Conservation (phyloP, 1,140 invertebrate genomes). For the Arctopsyche grandis region DNA sequence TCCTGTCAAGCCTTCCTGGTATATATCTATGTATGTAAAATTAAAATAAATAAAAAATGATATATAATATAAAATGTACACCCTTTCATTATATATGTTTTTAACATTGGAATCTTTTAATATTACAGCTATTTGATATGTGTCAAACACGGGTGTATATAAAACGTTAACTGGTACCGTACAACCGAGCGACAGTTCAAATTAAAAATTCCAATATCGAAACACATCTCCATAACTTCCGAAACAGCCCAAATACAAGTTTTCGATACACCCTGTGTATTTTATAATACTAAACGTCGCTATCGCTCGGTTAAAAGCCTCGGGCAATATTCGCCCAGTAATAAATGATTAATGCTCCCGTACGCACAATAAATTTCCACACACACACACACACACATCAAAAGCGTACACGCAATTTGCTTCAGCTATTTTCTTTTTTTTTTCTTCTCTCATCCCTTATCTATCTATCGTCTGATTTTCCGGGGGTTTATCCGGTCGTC, state of each 20-base stretch:
- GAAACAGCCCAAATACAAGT: background rate
- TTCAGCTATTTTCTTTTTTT: background rate
- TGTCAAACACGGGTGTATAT: too few relatives aligned
- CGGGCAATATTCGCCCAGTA: background rate
- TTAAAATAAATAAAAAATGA: too few relatives aligned
- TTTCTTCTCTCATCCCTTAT: background rate
- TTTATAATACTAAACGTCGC: background rate
- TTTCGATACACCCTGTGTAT: background rate
- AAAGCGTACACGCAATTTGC: slow-evolving; percentile 8
- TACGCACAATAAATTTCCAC: slow-evolving; percentile 24
- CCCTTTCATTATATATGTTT: too few relatives aligned
- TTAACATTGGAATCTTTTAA: too few relatives aligned
- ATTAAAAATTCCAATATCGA: too few relatives aligned
- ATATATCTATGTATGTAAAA: too few relatives aligned
- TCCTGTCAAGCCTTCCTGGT: too few relatives aligned
- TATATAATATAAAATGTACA: too few relatives aligned
- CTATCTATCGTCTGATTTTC: slow-evolving; percentile 9
- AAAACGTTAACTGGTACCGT: too few relatives aligned
- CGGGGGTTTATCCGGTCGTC: background rate
- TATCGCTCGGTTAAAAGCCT: background rate
- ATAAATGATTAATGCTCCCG: slow-evolving; percentile 26
- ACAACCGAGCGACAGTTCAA: too few relatives aligned
- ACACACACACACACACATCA: background rate
- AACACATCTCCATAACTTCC: too few relatives aligned
- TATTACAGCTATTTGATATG: too few relatives aligned